These are phyloP conservation scores for Typhlichthys eigenmanni DNA, from an alignment of 2,797 vertebrate genomes.

Conservation along the genomic window DNA sequence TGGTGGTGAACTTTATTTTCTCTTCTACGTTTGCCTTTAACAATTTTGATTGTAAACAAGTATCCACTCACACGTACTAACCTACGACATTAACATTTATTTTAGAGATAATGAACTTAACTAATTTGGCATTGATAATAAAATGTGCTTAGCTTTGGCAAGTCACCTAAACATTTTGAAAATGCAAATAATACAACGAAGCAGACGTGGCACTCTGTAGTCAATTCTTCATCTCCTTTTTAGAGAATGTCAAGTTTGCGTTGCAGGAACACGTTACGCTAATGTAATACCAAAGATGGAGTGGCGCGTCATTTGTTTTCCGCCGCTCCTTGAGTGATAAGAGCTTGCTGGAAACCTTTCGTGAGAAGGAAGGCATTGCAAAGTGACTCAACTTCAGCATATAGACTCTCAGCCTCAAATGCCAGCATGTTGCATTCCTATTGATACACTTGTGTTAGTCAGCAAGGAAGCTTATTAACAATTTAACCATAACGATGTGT, in stretches of 20 bases:
- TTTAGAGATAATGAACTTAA: too few species aligned
- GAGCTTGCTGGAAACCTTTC: slow-evolving; percentile 4
- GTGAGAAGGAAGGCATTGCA: slow-evolving; percentile 41
- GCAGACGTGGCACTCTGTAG: too few species aligned
- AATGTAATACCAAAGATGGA: slow-evolving; percentile 21
- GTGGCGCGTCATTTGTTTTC: slow-evolving; percentile 1
- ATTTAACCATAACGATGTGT: slow-evolving; percentile 38
- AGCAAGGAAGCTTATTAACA: slow-evolving; percentile 44
- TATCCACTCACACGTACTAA: too few species aligned
- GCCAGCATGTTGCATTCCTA: slow-evolving; percentile 42
- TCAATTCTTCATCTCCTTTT: too few species aligned
- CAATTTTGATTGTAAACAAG: too few species aligned
- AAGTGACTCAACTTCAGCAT: slow-evolving; percentile 54
- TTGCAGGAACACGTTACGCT: not conserved
- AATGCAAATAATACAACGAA: too few species aligned
- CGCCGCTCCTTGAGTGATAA: slow-evolving; percentile 21
- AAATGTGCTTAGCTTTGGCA: too few species aligned
- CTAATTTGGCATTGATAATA: too few species aligned
- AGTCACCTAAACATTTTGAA: too few species aligned
- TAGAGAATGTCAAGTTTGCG: not conserved
- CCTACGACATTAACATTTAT: too few species aligned
- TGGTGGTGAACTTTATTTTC: slow-evolving; percentile 1
- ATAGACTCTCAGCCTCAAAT: slow-evolving; percentile 55
- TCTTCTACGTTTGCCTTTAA: not conserved
- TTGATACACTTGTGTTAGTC: slow-evolving; percentile 55